Conservation (phyloP, 2,113 vertebrate genomes). For the Monopterus albus region DNA sequence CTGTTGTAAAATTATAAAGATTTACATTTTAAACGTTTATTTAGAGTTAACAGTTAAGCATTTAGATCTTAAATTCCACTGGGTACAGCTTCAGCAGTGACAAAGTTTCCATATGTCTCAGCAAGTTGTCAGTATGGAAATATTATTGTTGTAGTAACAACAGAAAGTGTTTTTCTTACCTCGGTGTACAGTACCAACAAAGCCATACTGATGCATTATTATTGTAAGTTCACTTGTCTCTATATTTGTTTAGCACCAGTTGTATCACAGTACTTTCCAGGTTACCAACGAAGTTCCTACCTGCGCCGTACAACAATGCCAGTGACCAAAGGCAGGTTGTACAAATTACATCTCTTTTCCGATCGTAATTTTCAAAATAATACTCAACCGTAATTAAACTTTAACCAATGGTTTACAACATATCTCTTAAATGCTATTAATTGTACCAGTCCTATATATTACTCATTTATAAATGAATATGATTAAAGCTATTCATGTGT, state of each 20-base stretch:
- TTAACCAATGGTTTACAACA: no score
- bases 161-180: slow-evolving; percentile 78
- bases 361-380: slow-evolving; percentile 41
- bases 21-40: neutral
- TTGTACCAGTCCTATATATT: no score
- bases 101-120: slow-evolving; percentile 71
- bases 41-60: neutral
- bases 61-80: neutral
- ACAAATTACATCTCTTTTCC: neutral
- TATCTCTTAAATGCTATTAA: no score
- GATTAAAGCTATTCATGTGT: no score
- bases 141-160: neutral
- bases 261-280: slow-evolving; percentile 19
- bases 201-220: slow-evolving; percentile 83
- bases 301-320: neutral
- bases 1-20: neutral
- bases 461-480: no score
- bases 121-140: neutral
- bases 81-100: neutral
- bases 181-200: slow-evolving; percentile 90
- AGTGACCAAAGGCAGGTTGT: neutral
- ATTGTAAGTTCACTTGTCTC: neutral
- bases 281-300: slow-evolving; percentile 30
- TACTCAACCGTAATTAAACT: no score
- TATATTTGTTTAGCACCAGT: slow-evolving; percentile 27